phyloP scores from a whole-genome alignment of 2,888 invertebrate species.

The Eudasyphora cyanicolor region DNA sequence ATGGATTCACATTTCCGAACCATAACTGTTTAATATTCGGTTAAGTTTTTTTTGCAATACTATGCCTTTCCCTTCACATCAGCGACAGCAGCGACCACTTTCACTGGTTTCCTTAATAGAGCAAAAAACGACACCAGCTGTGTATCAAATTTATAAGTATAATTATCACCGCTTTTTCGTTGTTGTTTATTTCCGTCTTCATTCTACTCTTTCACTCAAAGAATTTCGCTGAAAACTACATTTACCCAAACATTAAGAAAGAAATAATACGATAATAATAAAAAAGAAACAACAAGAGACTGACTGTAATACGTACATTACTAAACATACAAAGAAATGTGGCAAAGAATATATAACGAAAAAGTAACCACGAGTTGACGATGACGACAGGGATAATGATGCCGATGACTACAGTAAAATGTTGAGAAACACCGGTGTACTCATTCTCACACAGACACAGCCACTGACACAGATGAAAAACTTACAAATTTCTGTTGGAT shows the following conservation, averaged over 20 bases:
- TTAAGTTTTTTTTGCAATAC: not conserved
- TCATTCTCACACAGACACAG: not conserved
- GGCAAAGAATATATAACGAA: not conserved
- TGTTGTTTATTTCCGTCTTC: not conserved
- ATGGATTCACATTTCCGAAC: not conserved
- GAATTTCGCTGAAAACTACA: not conserved
- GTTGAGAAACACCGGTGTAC: not conserved
- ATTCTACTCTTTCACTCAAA: not conserved
- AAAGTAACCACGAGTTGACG: not conserved
- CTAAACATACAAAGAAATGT: not conserved
- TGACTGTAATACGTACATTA: not conserved
- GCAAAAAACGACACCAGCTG: conserved; percentile 15
- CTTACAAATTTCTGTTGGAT: no score
- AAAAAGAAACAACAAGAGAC: not conserved
- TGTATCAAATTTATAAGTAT: not conserved
- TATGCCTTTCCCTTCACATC: no score
- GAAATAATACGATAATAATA: not conserved
- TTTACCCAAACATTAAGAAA: not conserved
- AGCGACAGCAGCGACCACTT: no score
- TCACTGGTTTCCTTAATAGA: no score
- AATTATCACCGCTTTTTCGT: not conserved
- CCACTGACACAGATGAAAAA: no score
- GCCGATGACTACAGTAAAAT: not conserved
- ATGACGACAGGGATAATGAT: not conserved
- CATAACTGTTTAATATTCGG: no score